phyloP scores from a whole-genome alignment of 2,113 vertebrate species.

The Ciconia boyciana region DNA sequence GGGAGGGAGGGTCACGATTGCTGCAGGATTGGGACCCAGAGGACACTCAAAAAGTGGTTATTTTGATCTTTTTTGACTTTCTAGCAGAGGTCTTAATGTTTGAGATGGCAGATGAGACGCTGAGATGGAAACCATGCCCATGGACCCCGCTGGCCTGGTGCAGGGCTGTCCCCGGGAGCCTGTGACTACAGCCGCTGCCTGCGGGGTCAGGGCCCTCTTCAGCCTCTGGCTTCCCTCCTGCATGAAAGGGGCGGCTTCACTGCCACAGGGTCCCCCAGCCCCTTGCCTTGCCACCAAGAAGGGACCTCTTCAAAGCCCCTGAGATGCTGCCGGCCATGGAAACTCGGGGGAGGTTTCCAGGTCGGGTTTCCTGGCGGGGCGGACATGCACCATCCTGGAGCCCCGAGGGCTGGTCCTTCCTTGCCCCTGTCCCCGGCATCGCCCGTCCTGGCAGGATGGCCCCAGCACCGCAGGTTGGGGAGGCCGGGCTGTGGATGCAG shows the following conservation, averaged over 20 bases:
- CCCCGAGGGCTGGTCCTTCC: background rate
- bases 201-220: background rate
- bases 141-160: fast-evolving
- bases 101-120: background rate
- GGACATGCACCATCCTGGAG: background rate
- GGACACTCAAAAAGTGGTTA: fast-evolving
- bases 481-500: background rate
- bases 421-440: too few species aligned
- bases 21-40: background rate
- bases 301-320: background rate
- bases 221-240: background rate
- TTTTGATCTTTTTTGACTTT: background rate
- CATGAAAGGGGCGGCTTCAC: background rate
- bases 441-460: background rate
- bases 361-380: fast-evolving
- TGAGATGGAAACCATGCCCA: background rate
- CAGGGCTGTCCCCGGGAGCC: background rate
- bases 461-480: too few species aligned
- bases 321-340: background rate
- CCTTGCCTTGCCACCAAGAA: background rate
- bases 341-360: background rate
- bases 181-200: background rate
- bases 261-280: background rate
- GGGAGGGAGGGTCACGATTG: background rate
- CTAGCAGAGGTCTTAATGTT: background rate